Evolutionary conservation across 53 echinoderm and acorn worm species (phyloP), one percentile per base, ranked within the genome.

Genomic region (Crossaster papposus): DNA sequence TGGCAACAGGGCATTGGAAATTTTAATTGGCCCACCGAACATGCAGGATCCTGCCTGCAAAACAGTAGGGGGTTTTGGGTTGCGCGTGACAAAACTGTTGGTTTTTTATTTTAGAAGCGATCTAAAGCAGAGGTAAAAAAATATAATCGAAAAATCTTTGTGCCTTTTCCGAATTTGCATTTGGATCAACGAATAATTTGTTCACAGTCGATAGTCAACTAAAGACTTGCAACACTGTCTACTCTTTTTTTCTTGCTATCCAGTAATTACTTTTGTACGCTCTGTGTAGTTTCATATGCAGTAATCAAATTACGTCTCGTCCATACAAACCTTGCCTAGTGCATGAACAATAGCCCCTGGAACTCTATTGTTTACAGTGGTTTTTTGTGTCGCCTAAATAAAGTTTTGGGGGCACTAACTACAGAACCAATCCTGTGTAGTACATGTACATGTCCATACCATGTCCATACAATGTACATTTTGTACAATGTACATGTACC

Each of bases 11-110:
- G 85, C 73, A 52, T 85, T 72, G 72, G 72, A 72, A 38, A 51
- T 85, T 85, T 85, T 85, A 71, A 85, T 71, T 85, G 71, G 85
- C 71, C 85, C 23, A 44, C 30, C 20, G 53, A 70, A 72, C 71
- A 51, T 18, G 4, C 30, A 72, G 85, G 36, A 51, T 72, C 53
- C 71, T 34, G 34, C 72, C 51, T 72, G 52, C 26, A 30, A 31
- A 85, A 53, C 23, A 35, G 30, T 33, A 28, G 52, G 72, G 72
- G 85, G 28, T 72, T 30, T 71, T 72, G 4, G 0, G 17, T 30
- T 36, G 65, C 29, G 24, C 54, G 24, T 74, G 75, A n/a, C 23
- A 51, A n/a, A 51, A 53, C 73, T 52, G 73, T 54, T 73, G 85
- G 72, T 85, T 18, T 64, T 70, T n/a, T n/a, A n/a, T n/a, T n/a